These are phyloP conservation scores for Tenthredo distinguenda DNA, from an alignment of 2,888 invertebrate genomes.

Conservation along the genomic window DNA sequence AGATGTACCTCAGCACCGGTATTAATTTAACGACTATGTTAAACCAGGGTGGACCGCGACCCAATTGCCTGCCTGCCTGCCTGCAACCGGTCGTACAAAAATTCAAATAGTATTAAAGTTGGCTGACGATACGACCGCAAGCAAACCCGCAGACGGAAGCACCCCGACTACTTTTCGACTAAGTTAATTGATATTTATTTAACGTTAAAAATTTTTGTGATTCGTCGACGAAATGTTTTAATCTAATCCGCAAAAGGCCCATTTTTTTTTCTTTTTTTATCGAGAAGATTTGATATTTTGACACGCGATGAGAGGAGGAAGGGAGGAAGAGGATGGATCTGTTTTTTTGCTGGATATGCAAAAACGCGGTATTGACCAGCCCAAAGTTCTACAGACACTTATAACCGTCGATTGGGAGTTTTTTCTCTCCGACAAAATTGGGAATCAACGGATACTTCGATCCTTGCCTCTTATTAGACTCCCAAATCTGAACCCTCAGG, in stretches of 20 bases:
- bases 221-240: neutral
- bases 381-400: neutral
- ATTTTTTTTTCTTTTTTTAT: neutral
- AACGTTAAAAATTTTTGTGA: neutral
- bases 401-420: neutral
- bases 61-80: neutral
- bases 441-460: neutral
- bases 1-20: neutral
- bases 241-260: neutral
- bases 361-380: neutral
- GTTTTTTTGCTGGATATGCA: neutral
- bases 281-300: neutral
- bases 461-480: neutral
- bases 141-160: neutral
- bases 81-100: neutral
- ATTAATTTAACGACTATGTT: neutral
- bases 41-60: conserved; percentile 3
- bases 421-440: neutral
- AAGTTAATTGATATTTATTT: neutral
- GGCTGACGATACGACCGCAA: conserved; percentile 4
- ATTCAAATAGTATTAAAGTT: neutral
- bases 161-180: neutral
- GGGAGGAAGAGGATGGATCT: neutral
- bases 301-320: neutral
- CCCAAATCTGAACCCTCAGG: neutral